Base-by-base conservation (phyloP, 37 sponge, comb jelly and placozoan genomes). In the Haliclona indistincta region DNA sequence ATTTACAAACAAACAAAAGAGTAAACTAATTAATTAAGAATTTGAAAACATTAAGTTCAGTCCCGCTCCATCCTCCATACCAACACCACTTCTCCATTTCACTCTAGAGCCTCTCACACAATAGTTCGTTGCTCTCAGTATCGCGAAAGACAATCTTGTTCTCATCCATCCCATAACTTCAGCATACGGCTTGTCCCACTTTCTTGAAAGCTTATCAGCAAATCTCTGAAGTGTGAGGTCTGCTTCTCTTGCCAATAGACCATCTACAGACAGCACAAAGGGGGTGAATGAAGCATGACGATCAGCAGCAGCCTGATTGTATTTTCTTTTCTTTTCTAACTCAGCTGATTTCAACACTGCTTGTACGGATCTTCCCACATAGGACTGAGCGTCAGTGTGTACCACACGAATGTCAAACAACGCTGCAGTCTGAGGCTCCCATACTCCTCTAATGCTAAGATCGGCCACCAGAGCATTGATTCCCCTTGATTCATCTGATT, bases 381-480 rank as follows among this genome's bases (percentile, higher is more conserved):
- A 43, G 22, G 73, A 71, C 38, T 41, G 56, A 33, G 81, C 81
- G 40, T 81, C 81, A 63, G 84, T 83, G 76, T 83, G 76, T 37
- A 75, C 60, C 30, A 83, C 84, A 76, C 76, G 69, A 36, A 83
- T 43, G 75, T 83, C 84, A 38, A 83, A 76, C 61, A 83, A 68
- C 20, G 70, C 84, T 33, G 66, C 67, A 45, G 76, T 51, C 63
- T 83, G 76, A 29, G 66, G 63, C 41, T 68, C 43, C 84, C 76
- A 83, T 26, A 82, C 68, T 54, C 76, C 84, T 43, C 84, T 45
- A 29, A 83, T 68, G 35, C 68, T 19, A 38, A 83, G 38, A 51
- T 76, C 69, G 30, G 84, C 70, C 30, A 75, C 45, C 34, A 83
- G 60, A 34, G 76, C 58, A 4, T 23, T 33, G 15, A 37, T 45